Evolutionary conservation across 2,113 vertebrate genomes (phyloP), one percentile per base, ranked within the genome.

Genomic region (Lagopus leucura): DNA sequence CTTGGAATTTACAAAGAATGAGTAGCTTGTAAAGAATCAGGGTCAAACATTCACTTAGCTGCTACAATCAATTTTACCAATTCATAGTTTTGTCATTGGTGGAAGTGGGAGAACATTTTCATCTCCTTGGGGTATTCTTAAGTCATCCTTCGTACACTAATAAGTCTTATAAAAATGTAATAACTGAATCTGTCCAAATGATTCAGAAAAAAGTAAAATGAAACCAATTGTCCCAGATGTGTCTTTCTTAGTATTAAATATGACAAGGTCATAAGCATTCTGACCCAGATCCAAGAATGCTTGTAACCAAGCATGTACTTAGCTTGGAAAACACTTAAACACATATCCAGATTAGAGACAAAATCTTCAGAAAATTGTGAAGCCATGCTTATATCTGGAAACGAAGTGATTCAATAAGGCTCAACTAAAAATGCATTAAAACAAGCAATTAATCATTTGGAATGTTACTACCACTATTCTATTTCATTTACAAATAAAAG

Each of bases 181-280:
- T 28, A 54, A 63, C 22, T 52, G 50, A 71, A 76, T 74, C 78
- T 74, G 6, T 24, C 58, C 12, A 69, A 74, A 12, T 20, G 61
- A 64, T 70, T 89, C 55, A 81, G 67, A 65, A 75, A 78, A 40
- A 78, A 93, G 50, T 15, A 28, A 89, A 88, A 47, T 13, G 5
- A 74, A 91, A 47, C 20, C 20, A 52, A 75, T 17, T 43, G 13
- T 34, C 32, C 36, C 15, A 45, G 43, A 34, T 75, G 32, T 52
- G 45, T 58, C 25, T 88, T 6, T 38, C 80, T 89, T 17, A 38
- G 64, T 21, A 81, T 73, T 28, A 77, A 74, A 55, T 34, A 64
- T 32, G 73, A 90, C 93, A 94, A 94, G 80, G 88, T 69, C 76
- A 86, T 69, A 74, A 94, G 52, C 18, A 21, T 74, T 90, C 93